Percentiles rank a stretch among this genome's conserved stretches.
Evolutionary conservation across 92 coral and sea anemone genomes (phyloP).

Genomic region (Hydrozoanthus gracilis): DNA sequence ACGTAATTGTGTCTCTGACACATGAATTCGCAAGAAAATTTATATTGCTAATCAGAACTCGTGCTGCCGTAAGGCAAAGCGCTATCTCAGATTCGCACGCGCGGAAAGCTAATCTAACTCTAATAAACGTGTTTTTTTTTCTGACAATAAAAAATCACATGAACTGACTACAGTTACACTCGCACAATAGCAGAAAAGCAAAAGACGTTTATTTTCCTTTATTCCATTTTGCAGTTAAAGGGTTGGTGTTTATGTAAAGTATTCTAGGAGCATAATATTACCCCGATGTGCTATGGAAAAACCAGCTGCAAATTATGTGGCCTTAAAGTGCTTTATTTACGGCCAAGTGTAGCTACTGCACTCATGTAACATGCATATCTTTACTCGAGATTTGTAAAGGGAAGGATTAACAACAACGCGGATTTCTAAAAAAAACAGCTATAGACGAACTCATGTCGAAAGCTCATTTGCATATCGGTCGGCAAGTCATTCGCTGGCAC

Average conservation of each 20-base stretch:
- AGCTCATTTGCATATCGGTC: neutral
- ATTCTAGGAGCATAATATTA: neutral
- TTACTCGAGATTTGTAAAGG: neutral
- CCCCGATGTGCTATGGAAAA: neutral
- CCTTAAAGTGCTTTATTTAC: neutral
- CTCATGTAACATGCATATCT: no score
- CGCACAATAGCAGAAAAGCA: neutral
- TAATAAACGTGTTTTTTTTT: no score
- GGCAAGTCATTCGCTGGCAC: conserved; percentile 34
- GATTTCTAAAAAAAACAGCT: neutral
- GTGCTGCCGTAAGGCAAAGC: no score
- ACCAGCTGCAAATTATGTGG: neutral
- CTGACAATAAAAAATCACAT: neutral
- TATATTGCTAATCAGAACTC: no score
- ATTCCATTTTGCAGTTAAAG: conserved; percentile 28
- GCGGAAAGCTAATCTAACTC: no score
- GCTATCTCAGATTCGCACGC: no score
- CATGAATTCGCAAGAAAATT: no score
- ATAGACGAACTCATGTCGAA: neutral
- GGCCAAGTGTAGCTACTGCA: neutral
- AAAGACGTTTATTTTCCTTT: conserved; percentile 1
- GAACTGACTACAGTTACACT: neutral
- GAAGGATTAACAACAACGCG: neutral
- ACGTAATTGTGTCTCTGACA: no score
- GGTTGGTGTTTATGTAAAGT: conserved; percentile 11